These are phyloP conservation scores for Drosophila monieri DNA, from an alignment of 2,888 invertebrate species.

Conservation along the genomic window DNA sequence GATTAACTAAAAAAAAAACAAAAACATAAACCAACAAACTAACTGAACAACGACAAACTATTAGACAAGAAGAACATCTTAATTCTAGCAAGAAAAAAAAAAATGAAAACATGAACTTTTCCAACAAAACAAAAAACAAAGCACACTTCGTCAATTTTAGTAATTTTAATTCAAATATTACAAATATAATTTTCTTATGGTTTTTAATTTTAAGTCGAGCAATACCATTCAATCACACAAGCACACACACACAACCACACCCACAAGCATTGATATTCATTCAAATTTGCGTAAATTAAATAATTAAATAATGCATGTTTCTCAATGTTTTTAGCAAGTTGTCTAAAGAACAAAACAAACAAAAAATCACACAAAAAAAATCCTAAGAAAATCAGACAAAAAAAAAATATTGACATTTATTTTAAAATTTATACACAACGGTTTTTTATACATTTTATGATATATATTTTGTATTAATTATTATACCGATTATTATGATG, in stretches of 20 bases:
- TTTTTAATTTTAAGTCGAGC: conserved; percentile 55
- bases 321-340: conserved; percentile 83
- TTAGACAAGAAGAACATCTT: conserved; percentile 29
- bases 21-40: conserved; percentile 36
- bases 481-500: conserved; percentile 50
- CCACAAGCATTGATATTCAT: conserved; percentile 47
- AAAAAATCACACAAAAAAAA: conserved; percentile 30
- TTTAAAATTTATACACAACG: conserved; percentile 26
- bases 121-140: conserved; percentile 51
- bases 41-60: conserved; percentile 41
- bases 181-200: conserved; percentile 56
- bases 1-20: conserved; percentile 22
- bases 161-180: conserved; percentile 67
- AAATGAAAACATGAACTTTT: conserved; percentile 34
- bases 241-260: conserved; percentile 16
- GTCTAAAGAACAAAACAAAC: conserved; percentile 56
- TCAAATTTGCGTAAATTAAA: conserved; percentile 67
- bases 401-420: conserved; percentile 62
- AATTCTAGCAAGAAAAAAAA: conserved; percentile 42
- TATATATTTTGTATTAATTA: conserved; percentile 55
- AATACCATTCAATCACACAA: conserved; percentile 36
- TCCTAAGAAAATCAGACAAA: conserved; percentile 49
- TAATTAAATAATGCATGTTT: conserved; percentile 82
- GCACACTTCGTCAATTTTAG: conserved; percentile 83
- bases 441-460: conserved; percentile 59